Evolutionary conservation across 2,113 vertebrate species (phyloP).

Genomic region (Pelobates fuscus): DNA sequence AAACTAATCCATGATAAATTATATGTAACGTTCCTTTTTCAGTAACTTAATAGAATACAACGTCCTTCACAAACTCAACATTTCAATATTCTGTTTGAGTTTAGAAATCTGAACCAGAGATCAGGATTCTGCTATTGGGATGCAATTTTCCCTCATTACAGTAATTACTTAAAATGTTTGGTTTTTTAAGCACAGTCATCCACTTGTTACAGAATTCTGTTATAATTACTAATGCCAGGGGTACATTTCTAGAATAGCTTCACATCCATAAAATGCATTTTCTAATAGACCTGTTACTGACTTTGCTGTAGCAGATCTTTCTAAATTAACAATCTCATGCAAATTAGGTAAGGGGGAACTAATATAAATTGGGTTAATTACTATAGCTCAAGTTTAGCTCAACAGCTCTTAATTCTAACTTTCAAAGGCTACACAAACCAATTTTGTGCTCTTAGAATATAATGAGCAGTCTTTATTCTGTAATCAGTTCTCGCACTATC

Average conservation of each 20-base stretch:
- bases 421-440: constrained; percentile 83
- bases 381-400: constrained; percentile 76
- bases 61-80: not conserved
- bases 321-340: constrained; percentile 72
- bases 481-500: constrained; percentile 77
- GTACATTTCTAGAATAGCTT: constrained; percentile 44
- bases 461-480: constrained; percentile 84
- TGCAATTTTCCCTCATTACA: constrained; percentile 40
- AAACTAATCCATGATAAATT: not conserved
- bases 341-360: constrained; percentile 72
- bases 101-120: constrained; percentile 1
- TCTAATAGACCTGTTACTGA: constrained; percentile 50
- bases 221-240: constrained; percentile 44
- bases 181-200: constrained; percentile 44
- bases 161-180: constrained; percentile 48
- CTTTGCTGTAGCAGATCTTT: constrained; percentile 62
- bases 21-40: not conserved
- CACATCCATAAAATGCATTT: constrained; percentile 45
- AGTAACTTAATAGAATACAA: not conserved
- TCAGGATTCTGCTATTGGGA: constrained; percentile 37
- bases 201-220: constrained; percentile 39
- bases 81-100: constrained; percentile 10
- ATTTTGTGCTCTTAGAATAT: constrained; percentile 84
- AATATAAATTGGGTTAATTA: constrained; percentile 82
- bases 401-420: constrained; percentile 77